Conservation (phyloP, 2,797 vertebrate genomes). For the Xiphorhynchus erythropygius region DNA sequence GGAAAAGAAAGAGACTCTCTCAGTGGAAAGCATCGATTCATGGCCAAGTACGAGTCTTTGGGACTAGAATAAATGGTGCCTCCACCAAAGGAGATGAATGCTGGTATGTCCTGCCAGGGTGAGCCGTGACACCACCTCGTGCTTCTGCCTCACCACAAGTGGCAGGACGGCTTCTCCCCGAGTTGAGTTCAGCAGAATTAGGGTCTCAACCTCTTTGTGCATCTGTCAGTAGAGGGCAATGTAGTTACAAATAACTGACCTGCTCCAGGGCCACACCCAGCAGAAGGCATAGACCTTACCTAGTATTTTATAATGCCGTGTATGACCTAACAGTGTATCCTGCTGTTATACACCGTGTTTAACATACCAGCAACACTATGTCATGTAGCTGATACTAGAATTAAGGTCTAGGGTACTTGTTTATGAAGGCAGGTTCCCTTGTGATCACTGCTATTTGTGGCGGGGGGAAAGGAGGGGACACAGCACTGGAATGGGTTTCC, state of each 20-base stretch:
- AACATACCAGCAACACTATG: slow-evolving; percentile 41
- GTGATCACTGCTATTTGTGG: slow-evolving; percentile 43
- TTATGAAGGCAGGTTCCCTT: slow-evolving; percentile 51
- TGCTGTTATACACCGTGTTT: slow-evolving; percentile 32
- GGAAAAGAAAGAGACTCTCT: neutral
- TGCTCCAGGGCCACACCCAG: slow-evolving; percentile 31
- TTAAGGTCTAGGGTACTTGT: slow-evolving; percentile 46
- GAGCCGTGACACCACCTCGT: neutral
- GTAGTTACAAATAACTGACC: slow-evolving; percentile 46
- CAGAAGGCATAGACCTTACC: slow-evolving; percentile 19
- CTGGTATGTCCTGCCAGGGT: neutral
- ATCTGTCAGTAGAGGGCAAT: slow-evolving; percentile 68
- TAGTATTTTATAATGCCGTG: neutral
- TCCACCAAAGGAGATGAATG: neutral
- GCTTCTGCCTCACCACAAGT: neutral
- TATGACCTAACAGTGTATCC: slow-evolving; percentile 51
- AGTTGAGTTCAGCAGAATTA: neutral
- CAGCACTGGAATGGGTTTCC: slow-evolving; percentile 34
- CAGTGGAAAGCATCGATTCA: neutral
- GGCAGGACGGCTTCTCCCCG: neutral
- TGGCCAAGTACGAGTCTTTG: neutral
- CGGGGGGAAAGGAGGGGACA: slow-evolving; percentile 14
- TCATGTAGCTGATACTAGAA: slow-evolving; percentile 53
- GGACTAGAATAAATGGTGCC: neutral
- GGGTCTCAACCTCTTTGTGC: neutral